phyloP scores from a whole-genome alignment of 2,113 vertebrate genomes.

The Peromyscus leucopus region DNA sequence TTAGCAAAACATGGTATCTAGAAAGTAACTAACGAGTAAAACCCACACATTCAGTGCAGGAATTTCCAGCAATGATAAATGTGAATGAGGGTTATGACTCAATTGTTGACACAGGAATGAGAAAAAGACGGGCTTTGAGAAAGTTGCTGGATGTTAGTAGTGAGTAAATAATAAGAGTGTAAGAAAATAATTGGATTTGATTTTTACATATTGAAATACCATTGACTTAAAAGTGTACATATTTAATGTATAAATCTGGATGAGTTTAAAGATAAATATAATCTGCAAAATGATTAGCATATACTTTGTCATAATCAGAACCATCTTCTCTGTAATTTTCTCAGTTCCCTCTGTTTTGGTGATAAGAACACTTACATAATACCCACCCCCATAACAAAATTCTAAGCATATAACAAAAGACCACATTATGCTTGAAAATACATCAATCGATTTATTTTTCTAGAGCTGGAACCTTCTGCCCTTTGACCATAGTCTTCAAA shows the following conservation, averaged over 20 bases:
- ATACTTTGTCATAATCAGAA: background rate
- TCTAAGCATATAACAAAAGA: background rate
- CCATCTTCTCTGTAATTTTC: background rate
- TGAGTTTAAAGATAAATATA: background rate
- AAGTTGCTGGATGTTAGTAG: background rate
- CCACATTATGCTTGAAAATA: background rate
- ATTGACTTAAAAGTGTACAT: background rate
- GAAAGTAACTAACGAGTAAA: background rate
- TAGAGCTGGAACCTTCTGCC: background rate
- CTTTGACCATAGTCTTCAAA: background rate
- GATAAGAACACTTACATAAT: background rate
- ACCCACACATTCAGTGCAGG: background rate
- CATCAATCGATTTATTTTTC: background rate
- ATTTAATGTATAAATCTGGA: background rate
- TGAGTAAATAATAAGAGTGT: background rate
- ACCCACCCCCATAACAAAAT: background rate
- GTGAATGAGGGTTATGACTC: background rate
- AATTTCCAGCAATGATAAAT: background rate
- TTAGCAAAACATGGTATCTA: background rate
- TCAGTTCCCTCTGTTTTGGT: background rate
- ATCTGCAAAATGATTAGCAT: background rate
- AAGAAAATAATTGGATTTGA: background rate
- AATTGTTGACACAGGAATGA: background rate
- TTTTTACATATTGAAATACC: background rate
- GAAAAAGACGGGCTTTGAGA: background rate